Base-by-base conservation (phyloP, 2,797 vertebrate species). In the Diceros bicornis region DNA sequence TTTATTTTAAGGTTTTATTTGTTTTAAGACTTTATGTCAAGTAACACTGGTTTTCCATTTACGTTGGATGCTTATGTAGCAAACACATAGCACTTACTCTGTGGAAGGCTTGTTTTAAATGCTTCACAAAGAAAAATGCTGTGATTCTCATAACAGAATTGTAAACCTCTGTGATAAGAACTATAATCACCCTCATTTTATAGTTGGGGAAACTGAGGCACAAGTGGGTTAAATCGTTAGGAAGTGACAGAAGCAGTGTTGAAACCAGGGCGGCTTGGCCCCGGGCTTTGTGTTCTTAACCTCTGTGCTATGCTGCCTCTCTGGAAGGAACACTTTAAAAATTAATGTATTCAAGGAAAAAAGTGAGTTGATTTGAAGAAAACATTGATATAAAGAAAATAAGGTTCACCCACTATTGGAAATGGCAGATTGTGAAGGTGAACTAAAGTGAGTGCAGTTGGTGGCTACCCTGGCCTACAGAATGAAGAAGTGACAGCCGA, bases 1-100 rank as follows among this genome's bases (percentile, higher is more conserved):
- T 62, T 61, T 59, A 71, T 74, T 95, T 91, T 93, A 74, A 90
- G 11, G 7, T 89, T 86, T 47, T 21, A 91, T 59, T 84, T 90
- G 7, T 61, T 93, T 91, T 62, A 55, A 74, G 52, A n/a, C n/a
- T 47, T 92, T 47, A 57, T 50, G 34, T 50, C 34, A 50, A 59
- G 20, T 41, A 52, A 83, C 83, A 44, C 14, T 55, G 37, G 37
- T 52, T 87, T 97, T 89, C 13, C 14, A 6, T 59, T 94, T 44
- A 72, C 6, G 1, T 50, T 34, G 74, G 59, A 52, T 59, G 4
- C 41, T 89, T 71, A 20, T 50, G 86, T 82, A 92, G 59, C 74
- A 61, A 77, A 90, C 18, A 72, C 57, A 18, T 41, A 75, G 32
- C 44, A 23, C 32, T 75, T 81, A 44, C 55, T 82, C 25, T 78